Conservation (phyloP, 2,888 invertebrate species). For the Brachyptera putata region DNA sequence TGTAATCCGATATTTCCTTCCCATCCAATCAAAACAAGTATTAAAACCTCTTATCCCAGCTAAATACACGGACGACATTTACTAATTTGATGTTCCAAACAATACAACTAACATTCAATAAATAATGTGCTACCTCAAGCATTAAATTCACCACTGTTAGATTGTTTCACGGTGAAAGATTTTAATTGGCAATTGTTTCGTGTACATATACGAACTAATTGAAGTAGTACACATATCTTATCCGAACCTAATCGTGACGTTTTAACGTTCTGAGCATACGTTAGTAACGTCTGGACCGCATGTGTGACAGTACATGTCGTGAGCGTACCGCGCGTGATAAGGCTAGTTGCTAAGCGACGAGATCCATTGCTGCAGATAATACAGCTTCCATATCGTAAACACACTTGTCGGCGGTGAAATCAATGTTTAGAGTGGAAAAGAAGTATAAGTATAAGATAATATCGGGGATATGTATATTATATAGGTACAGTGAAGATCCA, state of each 20-base stretch:
- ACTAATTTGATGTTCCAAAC: neutral
- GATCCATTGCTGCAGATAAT: slow-evolving; percentile 4
- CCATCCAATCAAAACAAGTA: no score
- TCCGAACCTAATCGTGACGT: neutral
- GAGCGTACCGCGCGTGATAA: slow-evolving; percentile 11
- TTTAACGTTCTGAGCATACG: neutral
- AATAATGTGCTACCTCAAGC: slow-evolving; percentile 10
- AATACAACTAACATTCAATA: neutral
- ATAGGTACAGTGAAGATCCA: no score
- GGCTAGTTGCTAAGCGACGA: slow-evolving; percentile 3
- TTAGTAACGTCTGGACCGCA: neutral
- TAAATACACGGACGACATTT: no score
- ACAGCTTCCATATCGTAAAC: neutral
- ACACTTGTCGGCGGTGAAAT: slow-evolving; percentile 9
- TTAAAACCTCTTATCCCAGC: no score
- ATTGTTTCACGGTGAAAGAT: slow-evolving; percentile 7
- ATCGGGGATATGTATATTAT: no score
- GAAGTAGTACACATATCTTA: slow-evolving; percentile 15
- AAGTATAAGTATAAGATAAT: no score
- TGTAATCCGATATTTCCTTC: no score
- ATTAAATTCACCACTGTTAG: slow-evolving; percentile 13
- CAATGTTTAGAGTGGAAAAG: neutral
- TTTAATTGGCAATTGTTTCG: slow-evolving; percentile 17
- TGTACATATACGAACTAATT: slow-evolving; percentile 15
- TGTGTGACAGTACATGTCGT: slow-evolving; percentile 12